These are phyloP conservation scores for Palaemon carinicauda DNA, from an alignment of 1,140 invertebrate species.

Conservation along the genomic window DNA sequence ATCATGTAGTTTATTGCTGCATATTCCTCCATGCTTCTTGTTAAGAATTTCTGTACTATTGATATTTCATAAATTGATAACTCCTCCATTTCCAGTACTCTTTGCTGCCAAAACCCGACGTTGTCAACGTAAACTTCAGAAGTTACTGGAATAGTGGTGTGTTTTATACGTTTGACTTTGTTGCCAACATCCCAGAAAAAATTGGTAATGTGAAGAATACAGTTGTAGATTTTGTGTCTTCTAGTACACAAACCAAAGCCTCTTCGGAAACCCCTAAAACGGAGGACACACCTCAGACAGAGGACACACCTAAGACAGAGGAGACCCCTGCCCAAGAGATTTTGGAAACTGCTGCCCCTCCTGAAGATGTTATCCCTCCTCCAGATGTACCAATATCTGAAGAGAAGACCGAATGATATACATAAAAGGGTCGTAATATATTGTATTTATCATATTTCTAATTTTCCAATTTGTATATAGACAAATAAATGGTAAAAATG, in stretches of 20 bases:
- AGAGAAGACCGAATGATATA: background rate
- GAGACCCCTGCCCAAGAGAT: too few species aligned
- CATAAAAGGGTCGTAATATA: background rate
- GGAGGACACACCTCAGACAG: background rate
- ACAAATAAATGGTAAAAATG: too few species aligned
- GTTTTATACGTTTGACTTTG: constrained; percentile 48
- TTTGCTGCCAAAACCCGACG: constrained; percentile 40
- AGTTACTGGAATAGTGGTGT: constrained; percentile 49
- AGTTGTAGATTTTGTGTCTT: constrained; percentile 17
- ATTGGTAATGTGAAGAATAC: constrained; percentile 25
- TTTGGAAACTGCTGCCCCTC: background rate
- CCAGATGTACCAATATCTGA: background rate
- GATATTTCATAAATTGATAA: background rate
- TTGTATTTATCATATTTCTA: background rate
- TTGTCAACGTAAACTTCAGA: constrained; percentile 47
- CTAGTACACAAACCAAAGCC: background rate
- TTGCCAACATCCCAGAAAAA: constrained; percentile 42
- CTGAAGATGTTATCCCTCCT: background rate
- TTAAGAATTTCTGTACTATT: too few species aligned
- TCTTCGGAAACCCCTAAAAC: too few species aligned
- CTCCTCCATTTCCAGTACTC: constrained; percentile 27
- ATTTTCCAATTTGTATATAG: background rate
- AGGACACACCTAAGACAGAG: background rate
- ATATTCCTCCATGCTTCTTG: too few species aligned
- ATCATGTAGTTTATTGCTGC: too few species aligned